These are phyloP conservation scores for Ammodytes dubius DNA, from an alignment of 2,113 vertebrate genomes.

Conservation along the genomic window DNA sequence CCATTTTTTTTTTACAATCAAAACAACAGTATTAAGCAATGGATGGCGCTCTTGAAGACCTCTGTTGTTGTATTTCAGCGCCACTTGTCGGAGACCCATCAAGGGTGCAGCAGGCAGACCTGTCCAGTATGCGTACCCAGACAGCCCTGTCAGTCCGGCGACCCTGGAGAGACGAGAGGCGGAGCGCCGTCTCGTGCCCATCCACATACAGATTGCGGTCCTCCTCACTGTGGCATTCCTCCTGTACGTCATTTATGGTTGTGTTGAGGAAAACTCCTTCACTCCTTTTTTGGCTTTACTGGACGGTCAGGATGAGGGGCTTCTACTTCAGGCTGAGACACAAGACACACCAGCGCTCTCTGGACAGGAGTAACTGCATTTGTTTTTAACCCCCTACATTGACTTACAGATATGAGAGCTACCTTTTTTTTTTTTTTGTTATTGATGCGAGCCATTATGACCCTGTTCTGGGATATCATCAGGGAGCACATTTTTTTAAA, in stretches of 20 bases:
- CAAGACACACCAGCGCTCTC: constrained; percentile 13
- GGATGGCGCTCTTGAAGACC: too few relatives aligned
- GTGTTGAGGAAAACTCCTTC: constrained; percentile 69
- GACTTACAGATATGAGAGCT: background rate
- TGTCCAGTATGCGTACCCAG: constrained; percentile 77
- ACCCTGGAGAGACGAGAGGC: constrained; percentile 66
- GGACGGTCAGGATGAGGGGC: constrained; percentile 35
- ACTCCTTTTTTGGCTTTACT: constrained; percentile 55
- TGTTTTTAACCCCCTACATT: background rate
- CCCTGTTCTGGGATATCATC: background rate
- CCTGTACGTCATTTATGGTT: constrained; percentile 80
- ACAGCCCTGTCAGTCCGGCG: constrained; percentile 67
- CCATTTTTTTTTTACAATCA: too few relatives aligned
- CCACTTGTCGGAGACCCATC: constrained; percentile 77
- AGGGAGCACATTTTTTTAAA: background rate
- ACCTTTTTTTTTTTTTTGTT: background rate
- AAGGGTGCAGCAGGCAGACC: constrained; percentile 85
- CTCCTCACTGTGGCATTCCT: constrained; percentile 80
- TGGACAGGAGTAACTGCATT: constrained; percentile 27
- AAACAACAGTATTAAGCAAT: too few relatives aligned
- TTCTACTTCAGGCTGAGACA: constrained; percentile 23
- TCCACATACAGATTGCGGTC: constrained; percentile 78
- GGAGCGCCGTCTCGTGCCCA: constrained; percentile 70
- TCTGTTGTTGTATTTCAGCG: constrained; percentile 68
- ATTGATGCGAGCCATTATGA: constrained; percentile 1